Base-by-base conservation (phyloP, 2,888 invertebrate genomes). In the Plutella xylostella region DNA sequence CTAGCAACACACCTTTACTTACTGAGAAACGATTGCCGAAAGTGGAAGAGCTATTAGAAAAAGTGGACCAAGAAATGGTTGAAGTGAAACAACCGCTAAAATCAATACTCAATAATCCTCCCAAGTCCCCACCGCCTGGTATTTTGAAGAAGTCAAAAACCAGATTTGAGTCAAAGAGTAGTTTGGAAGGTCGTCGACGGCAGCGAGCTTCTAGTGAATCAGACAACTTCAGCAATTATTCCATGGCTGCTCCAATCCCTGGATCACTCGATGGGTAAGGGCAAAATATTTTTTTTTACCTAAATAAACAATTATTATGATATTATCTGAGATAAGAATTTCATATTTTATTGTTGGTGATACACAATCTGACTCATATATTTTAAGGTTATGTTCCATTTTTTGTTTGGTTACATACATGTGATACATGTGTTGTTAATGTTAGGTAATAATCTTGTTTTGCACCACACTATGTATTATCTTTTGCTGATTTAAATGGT, bases 161-260 rank as follows among this genome's bases (percentile, higher is more conserved):
- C 46, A 72, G 63, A 51, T 49, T 68, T 34, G 82, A 80, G 6
- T 46, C 61, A 4, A 77, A 70, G 55, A 46, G 48, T 17, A 57
- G 44, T 43, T 21, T 62, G 28, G 84, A 84, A 54, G 77, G 79
- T 5, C 69, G 83, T 3, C 64, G 85, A 56, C 64, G 85, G 55
- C 83, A 82, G 46, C 58, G 85, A 42, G 84, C 85, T 2, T 62
- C 78, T 0, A 85, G 85, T 64, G 85, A 85, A 68, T 84, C 85
- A 45, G 85, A 85, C 52, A 78, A 83, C 54, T 22, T 12, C 12
- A 12, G 14, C 4, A 60, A 69, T 51, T n/a, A n/a, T n/a, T n/a
- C n/a, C n/a, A n/a, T n/a, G n/a, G n/a, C n/a, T n/a, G n/a, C n/a
- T n/a, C n/a, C n/a, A n/a, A n/a, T n/a, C n/a, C n/a, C n/a, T n/a